Evolutionary conservation across 2,113 vertebrate species (phyloP).

Genomic region (Coracopsis vasa): DNA sequence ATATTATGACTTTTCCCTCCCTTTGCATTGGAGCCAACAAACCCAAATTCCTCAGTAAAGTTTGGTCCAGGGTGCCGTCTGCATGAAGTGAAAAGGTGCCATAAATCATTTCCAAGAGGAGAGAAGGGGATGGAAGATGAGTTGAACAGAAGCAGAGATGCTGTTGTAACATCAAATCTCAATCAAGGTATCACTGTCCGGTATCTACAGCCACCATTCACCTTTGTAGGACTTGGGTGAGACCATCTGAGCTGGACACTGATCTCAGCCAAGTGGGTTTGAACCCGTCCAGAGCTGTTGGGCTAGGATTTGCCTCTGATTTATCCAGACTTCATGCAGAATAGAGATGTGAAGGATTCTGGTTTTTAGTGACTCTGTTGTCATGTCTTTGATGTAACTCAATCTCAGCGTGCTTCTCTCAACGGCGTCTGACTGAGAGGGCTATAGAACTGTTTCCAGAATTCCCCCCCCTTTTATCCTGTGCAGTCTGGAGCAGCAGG

Average conservation of each 20-base stretch:
- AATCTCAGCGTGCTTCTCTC: neutral
- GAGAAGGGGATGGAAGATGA: neutral
- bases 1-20: neutral
- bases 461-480: neutral
- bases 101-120: neutral
- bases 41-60: neutral
- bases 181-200: neutral
- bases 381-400: neutral
- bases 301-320: neutral
- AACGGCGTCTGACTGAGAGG: neutral
- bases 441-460: conserved; percentile 18
- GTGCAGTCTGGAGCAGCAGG: neutral
- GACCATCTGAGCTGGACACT: neutral
- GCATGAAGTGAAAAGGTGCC: neutral
- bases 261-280: neutral
- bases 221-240: neutral
- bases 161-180: neutral
- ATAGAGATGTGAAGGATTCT: neutral
- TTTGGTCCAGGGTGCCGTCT: neutral
- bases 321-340: neutral
- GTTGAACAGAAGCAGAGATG: neutral
- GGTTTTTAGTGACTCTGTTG: neutral
- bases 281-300: neutral
- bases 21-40: neutral
- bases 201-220: neutral